Evolutionary conservation across 2,888 invertebrate species (phyloP), one percentile per base, ranked within the genome.

Genomic region (Ditylenchus weischeri): DNA sequence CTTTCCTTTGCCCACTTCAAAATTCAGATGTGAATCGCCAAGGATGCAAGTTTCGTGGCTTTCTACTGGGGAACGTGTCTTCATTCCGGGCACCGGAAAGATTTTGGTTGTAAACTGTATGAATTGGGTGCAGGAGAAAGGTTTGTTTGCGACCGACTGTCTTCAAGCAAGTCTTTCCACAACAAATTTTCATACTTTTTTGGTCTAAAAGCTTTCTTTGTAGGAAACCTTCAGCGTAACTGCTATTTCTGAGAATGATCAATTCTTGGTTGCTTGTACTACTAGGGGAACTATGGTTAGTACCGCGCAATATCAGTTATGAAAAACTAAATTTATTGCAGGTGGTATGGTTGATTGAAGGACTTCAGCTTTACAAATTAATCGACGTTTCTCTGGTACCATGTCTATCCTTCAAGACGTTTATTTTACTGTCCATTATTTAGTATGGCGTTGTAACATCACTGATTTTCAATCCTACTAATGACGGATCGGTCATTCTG

Each of bases 181-280:
- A 29, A 5, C 29, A 29, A 29, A 29, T 29, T 29, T 29, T 29
- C 29, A 29, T 5, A 29, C n/a, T n/a, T n/a, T n/a, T n/a, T n/a
- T 29, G 29, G 2, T 29, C 29, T n/a, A 21, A n/a, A 48, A 11
- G 43, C 49, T n/a, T 49, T 43, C 38, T 43, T 13, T 43, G 8
- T 43, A 68, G 68, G 68, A 68, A 21, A 68, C 51, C 38, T 68
- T 68, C 35, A 63, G 64, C 29, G 59, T 68, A 19, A 23, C 62
- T n/a, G 64, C 65, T 35, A 29, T 67, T 49, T 66, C 51, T 13
- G 59, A 47, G 10, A 38, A 68, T 62, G 62, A 48, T 29, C 18
- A 35, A 18, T 67, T 66, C 29, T 47, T 68, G 11, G 65, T 58
- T 19, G 65, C 68, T 13, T 35, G 50, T 48, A 68, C 68, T 18